Evolutionary conservation across 35 echinoderm and acorn worm genomes (phyloP).

Genomic region (Heliocidaris tuberculata): DNA sequence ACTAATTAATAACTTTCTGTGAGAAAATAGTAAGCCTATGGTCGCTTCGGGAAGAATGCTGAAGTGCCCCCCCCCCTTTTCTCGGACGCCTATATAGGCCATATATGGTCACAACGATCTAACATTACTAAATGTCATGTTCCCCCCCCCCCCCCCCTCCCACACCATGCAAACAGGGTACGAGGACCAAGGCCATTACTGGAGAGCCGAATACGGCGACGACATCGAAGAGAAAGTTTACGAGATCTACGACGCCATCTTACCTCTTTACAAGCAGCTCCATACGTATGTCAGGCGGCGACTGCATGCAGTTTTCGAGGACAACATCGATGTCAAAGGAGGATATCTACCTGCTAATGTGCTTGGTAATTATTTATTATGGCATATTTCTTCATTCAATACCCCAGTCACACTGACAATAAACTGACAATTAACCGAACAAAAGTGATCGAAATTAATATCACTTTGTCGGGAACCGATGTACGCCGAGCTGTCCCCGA

Average conservation of each 20-base stretch:
- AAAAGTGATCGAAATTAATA: too few relatives aligned
- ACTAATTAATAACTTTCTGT: too few relatives aligned
- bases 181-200: constrained; percentile 74
- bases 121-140: too few relatives aligned
- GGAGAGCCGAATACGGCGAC: constrained; percentile 84
- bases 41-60: too few relatives aligned
- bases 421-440: too few relatives aligned
- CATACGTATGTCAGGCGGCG: constrained; percentile 83
- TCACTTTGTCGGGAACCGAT: neutral
- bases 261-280: constrained; percentile 82
- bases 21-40: too few relatives aligned
- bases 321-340: constrained; percentile 53
- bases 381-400: too few relatives aligned
- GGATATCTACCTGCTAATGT: constrained; percentile 71
- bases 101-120: too few relatives aligned
- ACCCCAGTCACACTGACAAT: neutral
- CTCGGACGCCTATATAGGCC: too few relatives aligned
- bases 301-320: constrained; percentile 48
- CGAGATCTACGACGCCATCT: constrained; percentile 74
- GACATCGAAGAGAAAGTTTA: constrained; percentile 71
- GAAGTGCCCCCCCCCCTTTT: too few relatives aligned
- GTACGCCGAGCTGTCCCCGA: constrained; percentile 43
- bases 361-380: constrained; percentile 56
- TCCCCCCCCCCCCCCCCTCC: too few relatives aligned
- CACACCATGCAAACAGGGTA: constrained; percentile 46